phyloP scores from a whole-genome alignment of 2,113 vertebrate species.

The Ictidomys tridecemlineatus region DNA sequence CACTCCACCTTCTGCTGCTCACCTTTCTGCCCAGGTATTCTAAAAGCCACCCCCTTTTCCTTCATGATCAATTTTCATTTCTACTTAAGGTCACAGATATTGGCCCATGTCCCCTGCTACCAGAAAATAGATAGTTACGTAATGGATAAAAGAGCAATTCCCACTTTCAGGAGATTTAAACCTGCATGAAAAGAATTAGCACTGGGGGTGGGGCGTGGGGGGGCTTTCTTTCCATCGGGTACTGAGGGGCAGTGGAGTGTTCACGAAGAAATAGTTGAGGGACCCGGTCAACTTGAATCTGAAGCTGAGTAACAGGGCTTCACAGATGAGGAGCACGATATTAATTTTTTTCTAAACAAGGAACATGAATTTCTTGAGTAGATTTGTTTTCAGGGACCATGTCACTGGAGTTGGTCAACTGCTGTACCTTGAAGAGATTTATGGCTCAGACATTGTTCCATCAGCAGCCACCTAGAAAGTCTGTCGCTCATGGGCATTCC shows the following conservation, averaged over 20 bases:
- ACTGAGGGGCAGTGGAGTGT: background rate
- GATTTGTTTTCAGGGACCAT: background rate
- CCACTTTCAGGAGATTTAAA: background rate
- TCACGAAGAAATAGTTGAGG: background rate
- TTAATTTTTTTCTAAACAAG: background rate
- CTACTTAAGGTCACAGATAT: background rate
- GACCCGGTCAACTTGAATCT: background rate
- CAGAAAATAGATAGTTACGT: background rate
- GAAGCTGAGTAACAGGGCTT: background rate
- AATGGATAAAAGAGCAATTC: background rate
- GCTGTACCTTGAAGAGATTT: background rate
- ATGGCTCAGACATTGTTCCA: background rate
- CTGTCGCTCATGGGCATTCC: background rate
- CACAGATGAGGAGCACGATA: background rate
- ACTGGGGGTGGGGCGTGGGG: rapidly evolving
- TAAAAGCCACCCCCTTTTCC: background rate
- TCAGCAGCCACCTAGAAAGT: background rate
- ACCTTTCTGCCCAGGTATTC: background rate
- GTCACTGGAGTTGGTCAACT: background rate
- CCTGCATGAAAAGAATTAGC: background rate
- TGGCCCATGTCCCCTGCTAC: background rate
- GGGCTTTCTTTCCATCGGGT: background rate
- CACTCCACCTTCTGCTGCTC: background rate
- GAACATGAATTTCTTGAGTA: background rate
- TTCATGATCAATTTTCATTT: background rate